These are phyloP conservation scores for Aphaenogaster floridana DNA, from an alignment of 1,140 invertebrate genomes.

Conservation along the genomic window DNA sequence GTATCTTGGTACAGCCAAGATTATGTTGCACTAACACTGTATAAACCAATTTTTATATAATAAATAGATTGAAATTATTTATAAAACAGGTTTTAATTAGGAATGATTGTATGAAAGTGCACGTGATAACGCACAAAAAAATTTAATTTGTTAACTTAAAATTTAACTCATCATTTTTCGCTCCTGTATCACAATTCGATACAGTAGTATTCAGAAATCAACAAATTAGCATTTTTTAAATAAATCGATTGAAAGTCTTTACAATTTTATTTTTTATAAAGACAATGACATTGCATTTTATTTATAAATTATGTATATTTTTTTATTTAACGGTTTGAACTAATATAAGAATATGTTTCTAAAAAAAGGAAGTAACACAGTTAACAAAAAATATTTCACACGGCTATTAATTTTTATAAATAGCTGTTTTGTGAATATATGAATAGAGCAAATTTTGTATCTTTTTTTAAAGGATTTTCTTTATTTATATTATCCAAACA, in stretches of 20 bases:
- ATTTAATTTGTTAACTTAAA: not conserved
- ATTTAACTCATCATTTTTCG: not conserved
- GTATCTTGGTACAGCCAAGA: not conserved
- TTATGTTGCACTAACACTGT: constrained; percentile 14
- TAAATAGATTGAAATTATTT: constrained; percentile 38
- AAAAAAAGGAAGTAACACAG: not conserved
- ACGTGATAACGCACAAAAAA: not conserved
- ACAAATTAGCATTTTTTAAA: not conserved
- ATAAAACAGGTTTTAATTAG: constrained; percentile 18
- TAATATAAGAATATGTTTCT: not conserved
- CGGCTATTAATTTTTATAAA: not conserved
- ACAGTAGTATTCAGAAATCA: not conserved
- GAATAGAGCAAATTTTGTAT: not conserved
- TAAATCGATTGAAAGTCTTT: not conserved
- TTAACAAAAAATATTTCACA: not conserved
- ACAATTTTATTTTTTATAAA: not conserved
- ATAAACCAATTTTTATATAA: constrained; percentile 52
- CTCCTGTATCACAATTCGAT: not conserved
- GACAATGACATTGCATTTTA: not conserved
- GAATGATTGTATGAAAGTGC: not conserved
- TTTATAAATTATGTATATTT: not conserved
- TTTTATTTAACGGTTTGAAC: not conserved
- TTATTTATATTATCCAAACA: not conserved
- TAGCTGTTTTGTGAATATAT: not conserved
- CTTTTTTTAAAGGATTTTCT: not conserved